phyloP scores from a whole-genome alignment of 2,113 vertebrate species.

The Rhinolophus sinicus region DNA sequence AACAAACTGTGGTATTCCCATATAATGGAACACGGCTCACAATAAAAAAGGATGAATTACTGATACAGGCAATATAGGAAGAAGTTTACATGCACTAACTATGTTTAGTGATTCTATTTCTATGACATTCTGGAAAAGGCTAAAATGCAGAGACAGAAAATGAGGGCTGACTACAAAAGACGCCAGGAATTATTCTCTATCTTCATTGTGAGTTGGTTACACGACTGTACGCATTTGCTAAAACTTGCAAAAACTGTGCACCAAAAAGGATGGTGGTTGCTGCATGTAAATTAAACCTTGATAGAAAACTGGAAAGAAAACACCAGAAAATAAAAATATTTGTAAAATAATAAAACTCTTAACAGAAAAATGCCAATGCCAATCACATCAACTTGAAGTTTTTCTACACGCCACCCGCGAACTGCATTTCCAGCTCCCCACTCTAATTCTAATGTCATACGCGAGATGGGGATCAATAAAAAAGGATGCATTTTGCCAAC shows the following conservation, averaged over 20 bases:
- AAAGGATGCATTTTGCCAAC: background rate
- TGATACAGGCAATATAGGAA: background rate
- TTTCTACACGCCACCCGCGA: background rate
- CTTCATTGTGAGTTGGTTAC: background rate
- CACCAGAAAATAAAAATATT: background rate
- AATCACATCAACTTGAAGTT: background rate
- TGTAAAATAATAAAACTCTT: background rate
- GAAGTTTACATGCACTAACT: background rate
- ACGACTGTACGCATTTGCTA: background rate
- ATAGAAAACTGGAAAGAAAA: background rate
- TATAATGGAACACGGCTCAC: background rate
- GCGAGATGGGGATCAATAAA: background rate
- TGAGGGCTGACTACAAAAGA: background rate
- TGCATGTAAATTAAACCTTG: background rate
- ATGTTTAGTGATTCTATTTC: background rate
- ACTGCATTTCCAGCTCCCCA: background rate
- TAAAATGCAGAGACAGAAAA: background rate
- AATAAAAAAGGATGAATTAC: background rate
- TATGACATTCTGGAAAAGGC: background rate
- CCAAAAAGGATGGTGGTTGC: background rate
- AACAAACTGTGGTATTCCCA: background rate
- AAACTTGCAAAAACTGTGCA: background rate
- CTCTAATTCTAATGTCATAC: background rate
- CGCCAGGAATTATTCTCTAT: background rate
- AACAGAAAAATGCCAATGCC: background rate